These are phyloP conservation scores for Neostethus bicornis DNA, from an alignment of 2,797 vertebrate genomes.

Conservation along the genomic window DNA sequence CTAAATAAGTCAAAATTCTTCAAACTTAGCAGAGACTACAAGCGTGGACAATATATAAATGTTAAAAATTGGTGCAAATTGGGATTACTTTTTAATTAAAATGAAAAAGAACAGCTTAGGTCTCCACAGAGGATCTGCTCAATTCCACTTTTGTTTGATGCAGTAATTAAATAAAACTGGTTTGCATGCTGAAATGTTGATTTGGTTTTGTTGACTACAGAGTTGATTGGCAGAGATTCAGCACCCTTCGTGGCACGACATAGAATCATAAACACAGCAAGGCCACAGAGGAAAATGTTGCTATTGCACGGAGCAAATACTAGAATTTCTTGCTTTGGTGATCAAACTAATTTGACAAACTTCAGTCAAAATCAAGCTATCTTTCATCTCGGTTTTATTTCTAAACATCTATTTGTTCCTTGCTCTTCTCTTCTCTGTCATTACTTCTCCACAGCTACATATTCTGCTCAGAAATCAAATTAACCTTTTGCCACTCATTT, in stretches of 20 bases:
- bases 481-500: conserved; percentile 28
- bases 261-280: background rate
- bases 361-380: background rate
- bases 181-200: background rate
- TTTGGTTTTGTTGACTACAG: background rate
- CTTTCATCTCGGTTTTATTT: background rate
- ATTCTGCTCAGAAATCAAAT: conserved; percentile 17
- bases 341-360: background rate
- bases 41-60: no score
- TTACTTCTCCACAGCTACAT: conserved; percentile 12
- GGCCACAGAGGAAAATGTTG: background rate
- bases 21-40: background rate
- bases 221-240: background rate
- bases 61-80: background rate
- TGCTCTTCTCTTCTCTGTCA: conserved; percentile 1
- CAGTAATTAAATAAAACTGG: background rate
- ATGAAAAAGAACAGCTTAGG: background rate
- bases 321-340: background rate
- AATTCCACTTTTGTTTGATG: background rate
- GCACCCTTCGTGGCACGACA: background rate
- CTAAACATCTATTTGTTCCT: background rate
- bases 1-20: background rate
- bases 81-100: conserved; percentile 1
- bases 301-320: background rate
- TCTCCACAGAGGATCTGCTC: background rate